phyloP scores from a whole-genome alignment of 2,797 vertebrate genomes.

The Tachyglossus aculeatus region DNA sequence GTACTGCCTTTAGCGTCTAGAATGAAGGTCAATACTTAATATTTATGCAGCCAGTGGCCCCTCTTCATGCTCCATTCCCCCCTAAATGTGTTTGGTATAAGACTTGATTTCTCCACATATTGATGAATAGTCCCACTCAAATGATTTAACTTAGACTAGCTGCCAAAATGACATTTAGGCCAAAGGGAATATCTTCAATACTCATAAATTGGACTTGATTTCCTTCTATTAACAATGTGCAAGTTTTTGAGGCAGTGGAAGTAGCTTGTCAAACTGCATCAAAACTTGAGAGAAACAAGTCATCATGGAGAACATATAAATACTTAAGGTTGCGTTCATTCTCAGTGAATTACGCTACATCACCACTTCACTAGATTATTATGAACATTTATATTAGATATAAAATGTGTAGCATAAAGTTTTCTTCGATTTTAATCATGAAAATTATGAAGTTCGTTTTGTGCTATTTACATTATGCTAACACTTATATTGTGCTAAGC shows the following conservation, averaged over 20 bases:
- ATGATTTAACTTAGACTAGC: not conserved
- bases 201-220: conserved; percentile 10
- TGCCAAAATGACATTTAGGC: conserved; percentile 24
- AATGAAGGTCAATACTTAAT: conserved; percentile 30
- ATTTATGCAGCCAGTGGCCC: not conserved
- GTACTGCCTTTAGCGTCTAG: conserved; percentile 26
- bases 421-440: too few relatives aligned
- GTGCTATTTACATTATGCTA: too few relatives aligned
- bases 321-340: not conserved
- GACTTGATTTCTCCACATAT: not conserved
- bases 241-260: not conserved
- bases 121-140: conserved; percentile 39
- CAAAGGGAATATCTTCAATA: conserved; percentile 18
- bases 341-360: too few relatives aligned
- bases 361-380: too few relatives aligned
- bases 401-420: too few relatives aligned
- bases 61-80: conserved; percentile 38
- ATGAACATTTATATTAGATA: too few relatives aligned
- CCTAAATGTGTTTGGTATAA: not conserved
- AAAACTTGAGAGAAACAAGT: not conserved
- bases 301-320: not conserved
- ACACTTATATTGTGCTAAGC: too few relatives aligned
- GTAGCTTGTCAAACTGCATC: not conserved
- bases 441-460: too few relatives aligned
- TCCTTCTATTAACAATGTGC: conserved; percentile 21